Conservation (phyloP, 2,888 invertebrate genomes). For the Pyrgus malvae region DNA sequence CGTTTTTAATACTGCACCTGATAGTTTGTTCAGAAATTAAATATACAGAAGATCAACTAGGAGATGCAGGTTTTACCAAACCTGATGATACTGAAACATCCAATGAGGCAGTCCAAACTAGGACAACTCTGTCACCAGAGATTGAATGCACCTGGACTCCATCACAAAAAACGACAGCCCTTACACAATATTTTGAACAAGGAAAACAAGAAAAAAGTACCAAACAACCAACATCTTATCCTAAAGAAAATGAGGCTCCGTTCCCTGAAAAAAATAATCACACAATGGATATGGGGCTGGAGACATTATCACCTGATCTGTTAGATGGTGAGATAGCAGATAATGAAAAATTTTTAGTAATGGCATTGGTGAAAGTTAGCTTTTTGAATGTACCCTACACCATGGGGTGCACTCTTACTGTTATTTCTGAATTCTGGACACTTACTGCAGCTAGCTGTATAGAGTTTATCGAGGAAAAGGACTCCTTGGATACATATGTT, state of each 20-base stretch:
- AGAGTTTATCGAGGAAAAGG: slow-evolving; percentile 60
- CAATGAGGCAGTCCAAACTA: background rate
- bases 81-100: background rate
- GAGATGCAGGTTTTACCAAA: background rate
- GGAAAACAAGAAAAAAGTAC: background rate
- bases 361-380: slow-evolving; percentile 57
- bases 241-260: no score
- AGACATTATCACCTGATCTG: slow-evolving; percentile 15
- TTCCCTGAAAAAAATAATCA: no score
- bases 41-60: background rate
- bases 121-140: slow-evolving; percentile 14
- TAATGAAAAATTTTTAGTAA: slow-evolving; percentile 39
- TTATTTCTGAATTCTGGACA: slow-evolving; percentile 54
- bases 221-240: no score
- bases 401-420: slow-evolving; percentile 63
- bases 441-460: slow-evolving; percentile 69
- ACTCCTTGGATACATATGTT: slow-evolving; percentile 59
- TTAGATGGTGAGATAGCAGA: slow-evolving; percentile 43
- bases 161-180: slow-evolving; percentile 50
- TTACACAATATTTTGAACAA: slow-evolving; percentile 46
- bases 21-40: slow-evolving; percentile 42
- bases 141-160: slow-evolving; percentile 61
- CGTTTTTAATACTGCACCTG: slow-evolving; percentile 59
- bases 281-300: no score
- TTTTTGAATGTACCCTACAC: no score